Conservation (phyloP, 2,888 invertebrate genomes). For the Julus scandinavius region DNA sequence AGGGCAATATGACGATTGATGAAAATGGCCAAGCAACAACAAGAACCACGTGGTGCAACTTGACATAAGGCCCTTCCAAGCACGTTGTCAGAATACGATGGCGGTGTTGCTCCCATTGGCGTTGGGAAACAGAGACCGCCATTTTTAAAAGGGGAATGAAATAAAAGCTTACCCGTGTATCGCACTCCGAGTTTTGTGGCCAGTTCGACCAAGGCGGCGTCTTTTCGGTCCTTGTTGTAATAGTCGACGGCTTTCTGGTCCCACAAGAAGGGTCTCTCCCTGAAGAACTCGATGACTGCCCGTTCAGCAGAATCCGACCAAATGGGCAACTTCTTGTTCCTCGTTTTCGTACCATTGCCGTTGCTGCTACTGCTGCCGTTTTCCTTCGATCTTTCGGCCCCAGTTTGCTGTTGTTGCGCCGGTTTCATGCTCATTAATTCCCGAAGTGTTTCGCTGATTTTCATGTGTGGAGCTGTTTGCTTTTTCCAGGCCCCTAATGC, state of each 20-base stretch:
- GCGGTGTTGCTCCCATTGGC: too few relatives aligned
- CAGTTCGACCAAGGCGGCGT: not conserved
- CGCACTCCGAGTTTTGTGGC: not conserved
- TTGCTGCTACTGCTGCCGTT: not conserved
- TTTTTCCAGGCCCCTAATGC: not conserved
- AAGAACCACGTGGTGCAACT: too few relatives aligned
- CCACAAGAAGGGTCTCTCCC: not conserved
- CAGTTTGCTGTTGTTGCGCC: not conserved
- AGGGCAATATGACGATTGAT: too few relatives aligned
- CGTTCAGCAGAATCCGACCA: not conserved
- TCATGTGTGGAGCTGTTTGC: not conserved
- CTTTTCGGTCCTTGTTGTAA: not conserved
- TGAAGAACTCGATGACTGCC: not conserved
- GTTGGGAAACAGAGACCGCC: not conserved
- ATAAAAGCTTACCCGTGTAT: not conserved
- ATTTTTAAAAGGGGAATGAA: not conserved
- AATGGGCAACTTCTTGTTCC: not conserved
- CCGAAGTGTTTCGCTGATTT: not conserved
- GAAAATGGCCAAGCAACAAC: too few relatives aligned
- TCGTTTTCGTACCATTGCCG: not conserved
- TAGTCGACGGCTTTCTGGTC: not conserved
- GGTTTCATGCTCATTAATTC: not conserved
- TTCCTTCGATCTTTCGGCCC: not conserved
- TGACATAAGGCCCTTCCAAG: too few relatives aligned
- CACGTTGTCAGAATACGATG: too few relatives aligned